These are phyloP conservation scores for Vanacampus margaritifer DNA, from an alignment of 2,113 vertebrate genomes.

Conservation along the genomic window DNA sequence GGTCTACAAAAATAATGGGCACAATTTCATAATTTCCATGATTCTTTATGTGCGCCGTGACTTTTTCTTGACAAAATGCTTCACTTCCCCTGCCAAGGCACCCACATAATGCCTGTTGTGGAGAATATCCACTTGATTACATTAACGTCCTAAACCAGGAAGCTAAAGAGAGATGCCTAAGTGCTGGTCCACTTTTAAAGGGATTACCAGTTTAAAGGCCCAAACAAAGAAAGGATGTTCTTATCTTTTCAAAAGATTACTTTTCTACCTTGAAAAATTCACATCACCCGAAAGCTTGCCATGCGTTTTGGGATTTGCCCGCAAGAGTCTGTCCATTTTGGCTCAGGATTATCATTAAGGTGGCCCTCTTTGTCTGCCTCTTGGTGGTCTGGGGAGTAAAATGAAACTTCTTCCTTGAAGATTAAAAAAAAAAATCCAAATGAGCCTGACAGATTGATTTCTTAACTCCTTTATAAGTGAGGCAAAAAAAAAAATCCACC, in stretches of 20 bases:
- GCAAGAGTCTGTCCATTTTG: constrained; percentile 26
- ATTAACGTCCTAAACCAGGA: constrained; percentile 32
- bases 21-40: background rate
- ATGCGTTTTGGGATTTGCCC: constrained; percentile 23
- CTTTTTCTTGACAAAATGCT: background rate
- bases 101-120: background rate
- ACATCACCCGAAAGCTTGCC: constrained; percentile 22
- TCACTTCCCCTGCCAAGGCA: background rate
- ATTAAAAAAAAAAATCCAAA: background rate
- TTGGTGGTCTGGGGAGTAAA: constrained; percentile 39
- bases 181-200: constrained; percentile 52
- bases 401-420: background rate
- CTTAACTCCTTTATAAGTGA: background rate
- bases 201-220: constrained; percentile 57
- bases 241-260: constrained; percentile 57
- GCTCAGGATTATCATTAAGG: constrained; percentile 35
- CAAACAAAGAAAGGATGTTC: constrained; percentile 45
- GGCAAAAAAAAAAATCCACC: background rate
- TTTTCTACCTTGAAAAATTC: constrained; percentile 28
- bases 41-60: background rate
- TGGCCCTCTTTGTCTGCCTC: constrained; percentile 13
- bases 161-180: constrained; percentile 41
- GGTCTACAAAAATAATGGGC: background rate
- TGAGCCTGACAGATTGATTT: background rate
- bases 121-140: constrained; percentile 46